Base-by-base conservation (phyloP, 2,113 vertebrate species). In the Fukomys damarensis region DNA sequence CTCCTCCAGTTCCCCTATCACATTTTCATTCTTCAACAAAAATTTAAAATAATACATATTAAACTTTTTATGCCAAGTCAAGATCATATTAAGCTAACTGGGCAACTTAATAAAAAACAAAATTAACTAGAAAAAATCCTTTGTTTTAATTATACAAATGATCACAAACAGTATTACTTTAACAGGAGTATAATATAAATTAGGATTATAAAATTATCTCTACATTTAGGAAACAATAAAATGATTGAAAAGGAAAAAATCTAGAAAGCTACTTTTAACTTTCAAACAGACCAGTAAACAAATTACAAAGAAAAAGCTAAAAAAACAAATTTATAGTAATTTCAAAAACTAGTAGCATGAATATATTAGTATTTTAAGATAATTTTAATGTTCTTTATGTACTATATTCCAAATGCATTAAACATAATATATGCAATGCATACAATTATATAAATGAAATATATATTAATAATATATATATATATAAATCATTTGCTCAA, bases 161-260 rank as follows among this genome's bases (percentile, higher is more conserved):
- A 90, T 70, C 28, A 68, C 74, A 96, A 77, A 70, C 22, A 83
- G 12, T 70, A 58, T 87, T 91, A 20, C 84, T 61, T 87, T 87
- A 96, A 14, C 74, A 93, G 86, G 43, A 87, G 32, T 90, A 85
- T 52, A 49, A 28, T 89, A 68, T 72, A 70, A 92, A 94, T n/a
- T 56, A 56, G 81, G 70, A 35, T 81, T 85, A 76, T 52, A 93
- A 96, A 82, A 87, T 66, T 32, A 86, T 58, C 38, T 66, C 41
- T 68, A 58, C 16, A 72, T 88, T 94, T 66, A 94, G 9, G 7
- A 91, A 93, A 63, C 70, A 83, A 83, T 56, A 58, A 28, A 89
- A 83, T 80, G 5, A 89, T 83, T 93, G n/a, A 81, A 91, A 97
- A 72, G 35, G 17, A 89, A 92, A 93, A 89, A 41, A 82, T 70